phyloP scores from a whole-genome alignment of 2,888 invertebrate species.

The Linnaemya vulpina region DNA sequence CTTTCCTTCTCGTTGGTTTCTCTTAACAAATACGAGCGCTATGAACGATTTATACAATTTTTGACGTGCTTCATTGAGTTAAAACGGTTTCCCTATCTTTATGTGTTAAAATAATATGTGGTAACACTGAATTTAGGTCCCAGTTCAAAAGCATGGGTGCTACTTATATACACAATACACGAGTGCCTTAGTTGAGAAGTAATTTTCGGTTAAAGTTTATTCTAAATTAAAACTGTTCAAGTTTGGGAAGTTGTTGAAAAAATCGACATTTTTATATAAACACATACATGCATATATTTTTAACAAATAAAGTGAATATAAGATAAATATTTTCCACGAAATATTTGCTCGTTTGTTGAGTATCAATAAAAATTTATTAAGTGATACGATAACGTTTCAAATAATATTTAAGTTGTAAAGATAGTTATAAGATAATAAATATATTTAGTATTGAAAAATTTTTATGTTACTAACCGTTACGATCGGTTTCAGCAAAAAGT shows the following conservation, averaged over 20 bases:
- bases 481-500: constrained; percentile 1
- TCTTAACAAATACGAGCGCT: too few relatives aligned
- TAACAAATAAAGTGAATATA: neutral
- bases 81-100: too few relatives aligned
- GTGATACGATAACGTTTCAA: constrained; percentile 36
- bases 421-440: constrained; percentile 20
- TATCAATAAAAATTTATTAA: constrained; percentile 9
- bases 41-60: too few relatives aligned
- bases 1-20: too few relatives aligned
- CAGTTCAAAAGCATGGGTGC: neutral
- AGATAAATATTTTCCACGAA: neutral
- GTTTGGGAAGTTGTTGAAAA: neutral
- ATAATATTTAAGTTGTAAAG: constrained; percentile 34
- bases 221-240: neutral
- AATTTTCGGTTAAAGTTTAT: constrained; percentile 52
- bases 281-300: neutral
- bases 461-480: neutral
- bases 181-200: constrained; percentile 1
- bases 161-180: neutral
- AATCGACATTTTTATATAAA: too few relatives aligned
- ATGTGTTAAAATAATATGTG: neutral
- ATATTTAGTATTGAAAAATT: neutral
- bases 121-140: neutral
- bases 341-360: neutral
- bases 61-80: too few relatives aligned